Percentiles rank a stretch among this genome's conserved stretches.
Evolutionary conservation across 2,888 invertebrate species (phyloP).

Genomic region (Eristalis pertinax): DNA sequence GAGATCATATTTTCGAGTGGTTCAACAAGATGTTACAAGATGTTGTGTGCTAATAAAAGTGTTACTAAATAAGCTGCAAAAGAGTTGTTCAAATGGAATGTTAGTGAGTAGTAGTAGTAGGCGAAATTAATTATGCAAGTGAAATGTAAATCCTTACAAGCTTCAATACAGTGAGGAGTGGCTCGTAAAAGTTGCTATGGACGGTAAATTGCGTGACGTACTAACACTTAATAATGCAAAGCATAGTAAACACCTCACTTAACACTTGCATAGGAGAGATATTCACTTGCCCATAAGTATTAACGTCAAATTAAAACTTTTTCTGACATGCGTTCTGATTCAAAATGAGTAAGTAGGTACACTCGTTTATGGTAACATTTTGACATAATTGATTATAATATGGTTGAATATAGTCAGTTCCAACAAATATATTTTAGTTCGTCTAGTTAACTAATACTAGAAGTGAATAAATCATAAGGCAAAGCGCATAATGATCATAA

Average conservation of each 20-base stretch:
- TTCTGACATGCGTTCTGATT: not conserved
- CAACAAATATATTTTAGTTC: not conserved
- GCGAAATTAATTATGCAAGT: conserved; percentile 25
- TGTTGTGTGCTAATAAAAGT: conserved; percentile 8
- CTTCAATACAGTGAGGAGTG: not conserved
- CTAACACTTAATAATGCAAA: not conserved
- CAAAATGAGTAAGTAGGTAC: not conserved
- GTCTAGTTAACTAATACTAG: not conserved
- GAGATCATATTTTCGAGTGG: not conserved
- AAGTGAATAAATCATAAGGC: not conserved
- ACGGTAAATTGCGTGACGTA: not conserved
- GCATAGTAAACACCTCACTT: not conserved
- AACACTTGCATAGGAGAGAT: not conserved
- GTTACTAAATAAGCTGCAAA: conserved; percentile 27
- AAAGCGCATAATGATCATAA: not conserved
- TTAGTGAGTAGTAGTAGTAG: not conserved
- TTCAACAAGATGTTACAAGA: conserved; percentile 2
- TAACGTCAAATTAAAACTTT: not conserved
- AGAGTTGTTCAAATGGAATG: conserved; percentile 36
- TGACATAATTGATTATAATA: no score
- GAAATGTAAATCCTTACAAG: not conserved
- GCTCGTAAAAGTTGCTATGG: no score
- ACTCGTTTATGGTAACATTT: no score
- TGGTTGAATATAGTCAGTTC: not conserved
- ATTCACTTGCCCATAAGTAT: not conserved